Base-by-base conservation (phyloP, 2,797 vertebrate genomes). In the Bovichtus variegatus region DNA sequence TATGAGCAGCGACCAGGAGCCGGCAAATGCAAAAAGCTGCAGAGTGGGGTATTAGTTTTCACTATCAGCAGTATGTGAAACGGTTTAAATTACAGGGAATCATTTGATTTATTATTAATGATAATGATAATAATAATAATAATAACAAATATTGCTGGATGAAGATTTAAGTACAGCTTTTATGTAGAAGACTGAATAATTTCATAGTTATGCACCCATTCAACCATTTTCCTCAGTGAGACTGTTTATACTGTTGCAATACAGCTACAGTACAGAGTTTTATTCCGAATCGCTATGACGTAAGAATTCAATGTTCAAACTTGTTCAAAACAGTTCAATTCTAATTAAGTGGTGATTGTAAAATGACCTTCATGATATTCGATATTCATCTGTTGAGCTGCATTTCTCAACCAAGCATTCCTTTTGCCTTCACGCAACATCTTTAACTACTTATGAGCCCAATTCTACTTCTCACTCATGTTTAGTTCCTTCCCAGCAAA, bases 401-500 rank as follows among this genome's bases (percentile, higher is more conserved):
- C 31, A 40, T 74, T 61, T 50, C 12, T 63, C 43, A 62, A n/a
- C 18, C 34, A 53, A 47, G 2, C 21, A 12, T 63, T 69, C 31
- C 18, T 41, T 60, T 55, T 69, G 6, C 62, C 11, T 71, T 44
- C 64, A 47, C 5, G 3, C 13, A n/a, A 44, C 43, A 71, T 43
- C 12, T 44, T 57, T 29, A 50, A 15, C 46, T 18, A n/a, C 58
- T 38, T 38, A 76, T 60, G 71, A 80, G 50, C 62, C 55, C 55
- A 44, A 43, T 76, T 77, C 43, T 74, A 23, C 61, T 16, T 65
- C 10, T 43, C 31, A 69, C 47, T 73, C 29, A 31, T 50, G 13
- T 80, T 76, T 72, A 71, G 57, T 55, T 87, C 38, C 62, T 58
- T 34, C n/a, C 19, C 59, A 77, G 60, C 23, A 69, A 83, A 65